These are phyloP conservation scores for Nothobranchius kuhntae DNA, from an alignment of 2,113 vertebrate species.

Conservation along the genomic window DNA sequence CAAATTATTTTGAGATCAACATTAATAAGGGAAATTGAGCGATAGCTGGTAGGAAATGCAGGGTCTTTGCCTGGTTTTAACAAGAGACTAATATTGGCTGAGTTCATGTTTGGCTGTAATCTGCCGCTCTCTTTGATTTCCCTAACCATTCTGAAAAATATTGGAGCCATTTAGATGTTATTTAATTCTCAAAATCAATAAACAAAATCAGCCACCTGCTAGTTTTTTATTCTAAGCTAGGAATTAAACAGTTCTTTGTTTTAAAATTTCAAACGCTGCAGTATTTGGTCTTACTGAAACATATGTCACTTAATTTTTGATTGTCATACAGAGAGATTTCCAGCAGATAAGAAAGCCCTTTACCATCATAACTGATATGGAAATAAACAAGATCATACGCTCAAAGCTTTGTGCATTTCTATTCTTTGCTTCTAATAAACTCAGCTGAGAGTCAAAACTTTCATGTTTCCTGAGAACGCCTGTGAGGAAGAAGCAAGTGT, in stretches of 20 bases:
- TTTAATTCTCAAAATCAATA: no score
- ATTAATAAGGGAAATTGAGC: no score
- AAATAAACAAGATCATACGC: not conserved
- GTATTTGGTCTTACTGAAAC: not conserved
- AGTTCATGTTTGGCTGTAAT: no score
- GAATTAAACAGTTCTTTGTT: not conserved
- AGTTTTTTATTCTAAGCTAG: not conserved
- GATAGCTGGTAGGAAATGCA: no score
- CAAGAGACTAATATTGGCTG: no score
- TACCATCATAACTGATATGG: constrained; percentile 4
- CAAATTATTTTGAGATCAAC: no score
- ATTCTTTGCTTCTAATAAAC: constrained; percentile 14
- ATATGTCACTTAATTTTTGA: constrained; percentile 1
- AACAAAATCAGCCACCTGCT: no score
- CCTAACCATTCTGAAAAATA: no score
- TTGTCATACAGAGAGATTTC: not conserved
- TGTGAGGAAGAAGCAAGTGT: constrained; percentile 15
- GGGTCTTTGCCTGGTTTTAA: no score
- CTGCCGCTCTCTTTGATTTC: no score
- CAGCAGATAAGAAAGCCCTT: constrained; percentile 6
- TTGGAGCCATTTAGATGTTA: no score
- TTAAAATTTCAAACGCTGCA: not conserved
- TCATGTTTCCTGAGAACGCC: constrained; percentile 41
- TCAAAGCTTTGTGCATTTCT: not conserved
- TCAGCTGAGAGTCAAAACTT: not conserved